Conservation (phyloP, 2,797 vertebrate species). For the Enteromius radiatus region DNA sequence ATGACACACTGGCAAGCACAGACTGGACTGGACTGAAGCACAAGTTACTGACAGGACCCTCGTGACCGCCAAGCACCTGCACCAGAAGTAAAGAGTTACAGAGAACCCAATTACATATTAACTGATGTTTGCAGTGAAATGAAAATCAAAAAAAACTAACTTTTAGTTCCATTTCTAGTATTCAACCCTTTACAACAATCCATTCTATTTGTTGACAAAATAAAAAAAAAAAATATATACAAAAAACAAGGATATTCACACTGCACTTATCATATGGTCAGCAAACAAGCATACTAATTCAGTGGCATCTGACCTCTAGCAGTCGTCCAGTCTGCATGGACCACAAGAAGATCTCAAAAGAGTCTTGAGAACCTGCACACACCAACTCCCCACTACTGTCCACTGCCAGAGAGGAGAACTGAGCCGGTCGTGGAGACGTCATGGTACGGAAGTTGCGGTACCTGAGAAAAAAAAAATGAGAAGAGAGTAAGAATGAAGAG, state of each 20-base stretch:
- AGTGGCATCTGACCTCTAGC: conserved; percentile 82
- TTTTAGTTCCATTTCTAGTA: not conserved
- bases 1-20: conserved; percentile 91
- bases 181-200: not conserved
- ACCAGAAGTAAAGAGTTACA: not conserved
- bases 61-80: conserved; percentile 91
- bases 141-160: not conserved
- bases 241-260: not conserved
- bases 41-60: conserved; percentile 90
- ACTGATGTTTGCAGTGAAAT: not conserved
- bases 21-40: conserved; percentile 90
- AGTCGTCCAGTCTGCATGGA: conserved; percentile 96
- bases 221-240: not conserved
- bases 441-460: conserved; percentile 98
- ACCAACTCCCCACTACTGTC: conserved; percentile 92
- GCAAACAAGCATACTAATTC: not conserved
- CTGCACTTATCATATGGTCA: not conserved
- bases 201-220: not conserved
- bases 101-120: not conserved
- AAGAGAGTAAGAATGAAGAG: not conserved
- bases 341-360: conserved; percentile 96
- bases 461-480: conserved; percentile 69
- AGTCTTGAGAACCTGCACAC: conserved; percentile 92
- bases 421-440: conserved; percentile 88
- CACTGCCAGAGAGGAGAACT: conserved; percentile 93